A percentile compares a stretch with the other conserved stretches of the same genome.
Conservation (phyloP, 2,113 vertebrate genomes). For the Charadrius vociferus region DNA sequence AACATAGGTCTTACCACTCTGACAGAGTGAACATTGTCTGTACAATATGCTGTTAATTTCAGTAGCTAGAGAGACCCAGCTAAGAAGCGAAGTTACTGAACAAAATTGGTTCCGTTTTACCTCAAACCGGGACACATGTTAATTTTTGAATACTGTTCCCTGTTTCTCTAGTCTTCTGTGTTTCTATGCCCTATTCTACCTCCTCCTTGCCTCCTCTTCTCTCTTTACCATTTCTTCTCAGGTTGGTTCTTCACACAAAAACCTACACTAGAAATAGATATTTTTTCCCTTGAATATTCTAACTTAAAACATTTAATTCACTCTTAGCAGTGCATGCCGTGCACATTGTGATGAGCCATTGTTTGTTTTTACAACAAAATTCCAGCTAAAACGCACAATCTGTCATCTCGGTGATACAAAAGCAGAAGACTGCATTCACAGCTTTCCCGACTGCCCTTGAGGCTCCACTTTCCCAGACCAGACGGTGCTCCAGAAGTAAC, state of each 20-base stretch:
- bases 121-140: too few relatives aligned
- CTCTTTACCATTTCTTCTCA: neutral
- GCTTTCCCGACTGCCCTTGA: slow-evolving; percentile 52
- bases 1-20: too few relatives aligned
- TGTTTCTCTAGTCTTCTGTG: neutral
- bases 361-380: slow-evolving; percentile 58
- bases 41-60: too few relatives aligned
- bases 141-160: neutral
- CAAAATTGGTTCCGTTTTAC: too few relatives aligned
- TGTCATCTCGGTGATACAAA: slow-evolving; percentile 25
- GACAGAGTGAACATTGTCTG: too few relatives aligned
- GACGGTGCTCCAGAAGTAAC: slow-evolving; percentile 52
- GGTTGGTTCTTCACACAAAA: neutral
- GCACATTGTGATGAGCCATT: slow-evolving; percentile 11
- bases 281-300: neutral
- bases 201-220: neutral
- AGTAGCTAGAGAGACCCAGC: too few relatives aligned
- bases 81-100: too few relatives aligned
- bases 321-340: neutral
- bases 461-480: slow-evolving; percentile 48
- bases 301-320: neutral
- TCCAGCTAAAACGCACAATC: neutral
- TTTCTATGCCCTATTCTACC: neutral
- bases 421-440: slow-evolving; percentile 24
- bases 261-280: neutral